Conservation (phyloP, 1,140 invertebrate species). For the Drosophila sp. region DNA sequence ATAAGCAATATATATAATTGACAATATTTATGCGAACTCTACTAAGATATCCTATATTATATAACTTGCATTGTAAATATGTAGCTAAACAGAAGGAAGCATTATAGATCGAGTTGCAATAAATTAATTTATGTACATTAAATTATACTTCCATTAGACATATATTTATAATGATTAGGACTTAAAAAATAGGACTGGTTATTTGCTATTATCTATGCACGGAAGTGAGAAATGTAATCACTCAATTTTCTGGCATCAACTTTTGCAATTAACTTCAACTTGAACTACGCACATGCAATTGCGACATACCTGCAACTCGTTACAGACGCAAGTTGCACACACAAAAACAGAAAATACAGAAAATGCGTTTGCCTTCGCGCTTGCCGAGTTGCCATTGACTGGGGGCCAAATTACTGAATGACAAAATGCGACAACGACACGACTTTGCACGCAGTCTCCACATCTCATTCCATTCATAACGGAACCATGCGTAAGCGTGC, state of each 20-base stretch:
- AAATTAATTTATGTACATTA: too few relatives aligned
- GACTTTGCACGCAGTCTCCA: constrained; percentile 22
- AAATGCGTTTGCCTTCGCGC: constrained; percentile 22
- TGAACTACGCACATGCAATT: constrained; percentile 45
- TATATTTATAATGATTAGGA: too few relatives aligned
- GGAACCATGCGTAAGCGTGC: constrained; percentile 72
- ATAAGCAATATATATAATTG: too few relatives aligned
- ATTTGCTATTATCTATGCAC: too few relatives aligned
- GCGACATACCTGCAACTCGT: constrained; percentile 12
- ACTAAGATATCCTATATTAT: too few relatives aligned
- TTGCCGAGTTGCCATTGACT: constrained; percentile 13
- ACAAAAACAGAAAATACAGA: neutral
- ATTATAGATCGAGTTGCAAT: too few relatives aligned
- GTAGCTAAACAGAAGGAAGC: too few relatives aligned
- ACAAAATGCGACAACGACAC: constrained; percentile 20
- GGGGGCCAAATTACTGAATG: constrained; percentile 33
- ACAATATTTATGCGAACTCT: too few relatives aligned
- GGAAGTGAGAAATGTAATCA: neutral
- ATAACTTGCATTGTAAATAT: too few relatives aligned
- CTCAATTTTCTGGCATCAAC: too few relatives aligned
- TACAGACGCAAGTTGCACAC: constrained; percentile 16
- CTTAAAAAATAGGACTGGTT: too few relatives aligned
- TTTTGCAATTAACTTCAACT: constrained; percentile 33
- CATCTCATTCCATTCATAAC: constrained; percentile 53
- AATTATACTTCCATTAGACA: too few relatives aligned